Base-by-base conservation (phyloP, 2,888 invertebrate genomes). In the Cremastinae sp. region DNA sequence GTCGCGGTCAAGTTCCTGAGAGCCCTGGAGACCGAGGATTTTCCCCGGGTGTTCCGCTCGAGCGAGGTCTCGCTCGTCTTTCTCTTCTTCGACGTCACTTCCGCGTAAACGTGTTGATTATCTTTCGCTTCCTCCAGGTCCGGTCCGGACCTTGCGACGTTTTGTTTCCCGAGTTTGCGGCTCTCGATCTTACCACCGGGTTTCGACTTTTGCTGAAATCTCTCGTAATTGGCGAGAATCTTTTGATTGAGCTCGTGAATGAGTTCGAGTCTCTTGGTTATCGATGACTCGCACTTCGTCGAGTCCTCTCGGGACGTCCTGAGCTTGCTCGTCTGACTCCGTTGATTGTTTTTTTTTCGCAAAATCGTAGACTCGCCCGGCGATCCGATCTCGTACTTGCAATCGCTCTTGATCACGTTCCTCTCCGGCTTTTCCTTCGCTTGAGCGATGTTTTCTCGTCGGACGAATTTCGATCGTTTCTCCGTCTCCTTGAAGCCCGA, bases 171-270 rank as follows among this genome's bases (percentile, higher is more conserved):
- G 49, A 35, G 64, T 53, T 75, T 75, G 1, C 47, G 22, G 37
- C 20, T 71, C 7, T 35, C 62, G 0, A 53, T 65, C 1, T 35
- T n/a, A 2, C 5, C 7, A 22, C 43, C 18, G 10, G 39, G 5
- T 74, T 83, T 86, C 0, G 86, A 86, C 35, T 82, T 87, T 16
- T 86, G 84, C 39, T 88, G 88, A 56, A 88, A 87, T 20, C 83
- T 83, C 53, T 89, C 88, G 68, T 87, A 86, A 70, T 87, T 89
- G 1, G 85, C 84, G 1, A 89, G 78, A 16, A 89, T 89, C 79
- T 89, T 89, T 28, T 86, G 87, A 77, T 89, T 89, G 20, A 89
- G 73, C 49, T 89, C 89, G 70, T 88, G 87, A 8, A 89, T 89
- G 39, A 89, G 72, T 53, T 87, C 86, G 2, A 88, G 74, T 8